phyloP scores from a whole-genome alignment of 2,797 vertebrate genomes.

The Enteromius argenteus region DNA sequence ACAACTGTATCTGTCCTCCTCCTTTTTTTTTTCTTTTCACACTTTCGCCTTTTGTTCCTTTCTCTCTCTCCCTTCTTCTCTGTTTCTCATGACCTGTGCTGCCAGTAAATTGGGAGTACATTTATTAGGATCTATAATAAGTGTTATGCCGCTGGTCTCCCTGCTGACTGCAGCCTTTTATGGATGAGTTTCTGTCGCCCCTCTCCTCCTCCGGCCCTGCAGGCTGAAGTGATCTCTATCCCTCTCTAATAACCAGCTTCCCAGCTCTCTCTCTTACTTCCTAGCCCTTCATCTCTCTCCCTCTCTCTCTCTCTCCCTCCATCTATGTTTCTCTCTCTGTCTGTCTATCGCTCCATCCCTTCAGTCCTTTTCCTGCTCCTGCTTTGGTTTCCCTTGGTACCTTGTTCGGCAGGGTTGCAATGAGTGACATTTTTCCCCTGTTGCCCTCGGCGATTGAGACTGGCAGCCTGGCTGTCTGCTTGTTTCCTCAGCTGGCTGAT shows the following conservation, averaged over 20 bases:
- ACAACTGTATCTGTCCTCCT: not conserved
- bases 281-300: not conserved
- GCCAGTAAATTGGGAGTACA: conserved; percentile 69
- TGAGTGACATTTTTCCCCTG: conserved; percentile 55
- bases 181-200: conserved; percentile 41
- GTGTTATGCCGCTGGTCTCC: conserved; percentile 44
- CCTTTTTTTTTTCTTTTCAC: conserved; percentile 3
- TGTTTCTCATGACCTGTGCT: conserved; percentile 53
- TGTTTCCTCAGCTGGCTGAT: conserved; percentile 37
- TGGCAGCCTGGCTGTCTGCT: conserved; percentile 15
- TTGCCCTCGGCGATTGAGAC: conserved; percentile 43
- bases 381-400: conserved; percentile 55
- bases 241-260: conserved; percentile 42
- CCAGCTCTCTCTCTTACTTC: conserved; percentile 26
- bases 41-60: conserved; percentile 13
- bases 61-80: conserved; percentile 5
- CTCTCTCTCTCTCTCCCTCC: conserved; percentile 40
- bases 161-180: conserved; percentile 45
- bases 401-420: conserved; percentile 62
- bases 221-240: conserved; percentile 37
- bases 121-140: conserved; percentile 83
- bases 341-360: conserved; percentile 45
- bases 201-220: conserved; percentile 21
- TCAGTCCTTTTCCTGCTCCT: conserved; percentile 31
- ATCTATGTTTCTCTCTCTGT: conserved; percentile 30